phyloP scores from a whole-genome alignment of 2,888 invertebrate genomes.

The Melinaea marsaeus region DNA sequence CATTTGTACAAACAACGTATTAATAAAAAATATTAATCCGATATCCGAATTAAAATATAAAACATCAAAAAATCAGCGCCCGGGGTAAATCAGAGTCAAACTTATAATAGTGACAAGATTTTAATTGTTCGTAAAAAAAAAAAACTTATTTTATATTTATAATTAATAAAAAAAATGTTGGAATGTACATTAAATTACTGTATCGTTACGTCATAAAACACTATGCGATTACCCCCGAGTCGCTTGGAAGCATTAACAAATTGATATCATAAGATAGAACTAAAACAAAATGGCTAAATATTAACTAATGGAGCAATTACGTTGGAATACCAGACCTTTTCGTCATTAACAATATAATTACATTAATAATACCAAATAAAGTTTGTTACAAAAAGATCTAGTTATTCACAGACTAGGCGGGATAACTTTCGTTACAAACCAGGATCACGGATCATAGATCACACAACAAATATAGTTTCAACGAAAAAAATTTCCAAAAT shows the following conservation, averaged over 20 bases:
- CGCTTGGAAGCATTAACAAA: constrained; percentile 20
- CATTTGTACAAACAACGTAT: constrained; percentile 73
- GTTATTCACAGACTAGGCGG: constrained; percentile 67
- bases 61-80: constrained; percentile 58
- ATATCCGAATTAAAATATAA: constrained; percentile 47
- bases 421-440: constrained; percentile 50
- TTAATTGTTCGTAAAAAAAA: constrained; percentile 17
- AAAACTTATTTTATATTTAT: neutral
- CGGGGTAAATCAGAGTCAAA: neutral
- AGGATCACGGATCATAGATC: constrained; percentile 53
- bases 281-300: constrained; percentile 72
- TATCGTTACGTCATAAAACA: neutral
- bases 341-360: constrained; percentile 40
- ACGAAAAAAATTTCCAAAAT: constrained; percentile 49
- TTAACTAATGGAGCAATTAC: constrained; percentile 75
- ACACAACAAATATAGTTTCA: constrained; percentile 46
- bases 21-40: constrained; percentile 56
- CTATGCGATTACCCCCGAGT: no score
- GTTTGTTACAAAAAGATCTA: constrained; percentile 55
- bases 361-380: constrained; percentile 32
- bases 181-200: constrained; percentile 6
- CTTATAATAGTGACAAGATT: constrained; percentile 22
- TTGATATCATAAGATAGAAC: constrained; percentile 58
- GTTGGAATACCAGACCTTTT: constrained; percentile 66
- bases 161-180: constrained; percentile 1